Conservation (phyloP, 2,113 vertebrate genomes). For the Tretioscincus oriximinensis region DNA sequence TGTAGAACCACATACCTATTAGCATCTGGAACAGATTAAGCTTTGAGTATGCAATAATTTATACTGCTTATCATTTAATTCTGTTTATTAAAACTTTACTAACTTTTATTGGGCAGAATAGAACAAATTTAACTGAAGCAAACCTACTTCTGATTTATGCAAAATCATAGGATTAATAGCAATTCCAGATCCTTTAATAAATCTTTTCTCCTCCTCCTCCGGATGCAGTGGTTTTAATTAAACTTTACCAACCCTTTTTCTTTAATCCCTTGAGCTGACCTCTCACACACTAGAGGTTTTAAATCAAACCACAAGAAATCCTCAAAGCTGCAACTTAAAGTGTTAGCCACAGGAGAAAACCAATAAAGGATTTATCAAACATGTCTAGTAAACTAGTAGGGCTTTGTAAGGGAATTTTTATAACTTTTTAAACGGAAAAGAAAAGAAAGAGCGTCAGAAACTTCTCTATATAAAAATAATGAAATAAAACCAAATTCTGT, state of each 20-base stretch:
- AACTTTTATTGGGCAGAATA: conserved; percentile 51
- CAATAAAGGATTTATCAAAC: conserved; percentile 61
- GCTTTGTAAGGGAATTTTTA: conserved; percentile 35
- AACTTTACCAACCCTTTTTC: conserved; percentile 61
- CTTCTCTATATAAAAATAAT: conserved; percentile 29
- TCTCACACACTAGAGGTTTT: conserved; percentile 65
- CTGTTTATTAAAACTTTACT: conserved; percentile 33
- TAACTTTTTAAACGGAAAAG: conserved; percentile 3
- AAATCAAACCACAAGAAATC: conserved; percentile 67
- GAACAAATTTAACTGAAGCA: conserved; percentile 43
- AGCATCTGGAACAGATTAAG: conserved; percentile 20
- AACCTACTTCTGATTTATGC: conserved; percentile 42
- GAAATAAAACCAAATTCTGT: conserved; percentile 29
- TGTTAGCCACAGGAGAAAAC: conserved; percentile 43
- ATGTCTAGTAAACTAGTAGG: conserved; percentile 48
- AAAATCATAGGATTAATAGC: conserved; percentile 56
- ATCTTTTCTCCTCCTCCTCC: conserved; percentile 40
- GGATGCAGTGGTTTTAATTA: conserved; percentile 69
- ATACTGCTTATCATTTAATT: conserved; percentile 31
- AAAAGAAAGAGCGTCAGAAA: conserved; percentile 41
- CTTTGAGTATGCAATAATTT: conserved; percentile 23
- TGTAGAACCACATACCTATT: neutral
- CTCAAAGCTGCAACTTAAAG: conserved; percentile 59
- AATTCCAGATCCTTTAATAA: conserved; percentile 58
- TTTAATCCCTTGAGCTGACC: conserved; percentile 65